Base-by-base conservation (phyloP, 2,888 invertebrate genomes). In the Amiota mariae region DNA sequence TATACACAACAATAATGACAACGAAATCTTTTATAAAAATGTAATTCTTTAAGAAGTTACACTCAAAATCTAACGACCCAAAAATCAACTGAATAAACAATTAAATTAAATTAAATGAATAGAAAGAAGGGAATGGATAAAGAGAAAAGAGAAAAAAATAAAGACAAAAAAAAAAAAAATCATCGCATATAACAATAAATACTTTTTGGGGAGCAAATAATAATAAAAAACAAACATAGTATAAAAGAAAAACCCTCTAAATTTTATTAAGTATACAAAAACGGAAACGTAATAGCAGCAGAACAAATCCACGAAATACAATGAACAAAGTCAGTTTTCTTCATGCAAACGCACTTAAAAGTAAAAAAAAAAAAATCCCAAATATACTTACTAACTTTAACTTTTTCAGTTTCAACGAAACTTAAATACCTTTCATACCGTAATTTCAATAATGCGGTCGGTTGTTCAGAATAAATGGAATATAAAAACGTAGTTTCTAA, bases 31-130 rank as follows among this genome's bases (percentile, higher is more conserved):
- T 49, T 48, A 66, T 18, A 66, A 59, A 11, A 59, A 18, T 6
- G 12, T 2, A 59, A 48, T 64, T 11, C 18, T 15, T 8, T 11
- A 9, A 59, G 20, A 59, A 59, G 20, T 20, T 59, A 51, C n/a
- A 11, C 54, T 51, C 12, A 12, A n/a, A 12, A 59, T 11, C 20
- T 66, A 66, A 66, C 66, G 36, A 36, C 66, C 66, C 48, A 6
- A 66, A 48, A 66, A 20, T 66, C 66, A 66, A 66, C 48, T 48
- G 49, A 66, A 66, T 36, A 66, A 66, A 66, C 66, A 48, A 66
- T 66, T 66, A 66, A 66, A 66, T 66, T 47, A 57, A 57, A 59
- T 59, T 1, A 59, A 59, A 59, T 20, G 8, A 2, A 6, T 36
- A 59, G 1, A 11, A 59, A 11, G 59, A 8, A 15, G 59, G 59